phyloP scores from a whole-genome alignment of 2,113 vertebrate genomes.

The Brachypteracias leptosomus region DNA sequence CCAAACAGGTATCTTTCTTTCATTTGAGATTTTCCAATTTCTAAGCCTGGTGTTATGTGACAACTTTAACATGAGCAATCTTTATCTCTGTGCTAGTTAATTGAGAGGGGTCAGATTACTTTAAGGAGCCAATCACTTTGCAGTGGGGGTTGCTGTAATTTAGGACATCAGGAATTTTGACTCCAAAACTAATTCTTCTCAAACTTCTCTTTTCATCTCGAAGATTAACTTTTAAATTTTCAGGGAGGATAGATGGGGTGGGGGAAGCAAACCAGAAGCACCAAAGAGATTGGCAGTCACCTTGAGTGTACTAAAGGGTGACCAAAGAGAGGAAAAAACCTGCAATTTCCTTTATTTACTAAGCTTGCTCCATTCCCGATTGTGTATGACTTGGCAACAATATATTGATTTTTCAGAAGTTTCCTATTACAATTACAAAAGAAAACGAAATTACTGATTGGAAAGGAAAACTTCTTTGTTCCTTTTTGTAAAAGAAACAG shows the following conservation, averaged over 20 bases:
- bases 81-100: slow-evolving; percentile 54
- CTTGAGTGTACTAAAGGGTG: slow-evolving; percentile 18
- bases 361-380: slow-evolving; percentile 7
- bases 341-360: slow-evolving; percentile 68
- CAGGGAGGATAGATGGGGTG: background rate
- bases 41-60: slow-evolving; percentile 37
- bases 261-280: background rate
- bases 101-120: slow-evolving; percentile 50
- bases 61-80: slow-evolving; percentile 51
- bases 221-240: background rate
- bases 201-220: slow-evolving; percentile 27
- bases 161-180: slow-evolving; percentile 48
- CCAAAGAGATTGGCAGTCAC: slow-evolving; percentile 10
- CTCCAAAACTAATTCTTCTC: slow-evolving; percentile 17
- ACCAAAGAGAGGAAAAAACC: slow-evolving; percentile 26
- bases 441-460: slow-evolving; percentile 62
- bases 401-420: slow-evolving; percentile 63
- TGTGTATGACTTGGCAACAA: slow-evolving; percentile 35
- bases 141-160: slow-evolving; percentile 24
- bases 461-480: slow-evolving; percentile 48
- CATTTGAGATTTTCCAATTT: background rate
- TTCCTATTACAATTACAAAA: slow-evolving; percentile 63
- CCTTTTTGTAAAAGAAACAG: slow-evolving; percentile 36
- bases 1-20: background rate
- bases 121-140: background rate